Evolutionary conservation across 2,888 invertebrate genomes (phyloP).

Genomic region (Torymus auratus): DNA sequence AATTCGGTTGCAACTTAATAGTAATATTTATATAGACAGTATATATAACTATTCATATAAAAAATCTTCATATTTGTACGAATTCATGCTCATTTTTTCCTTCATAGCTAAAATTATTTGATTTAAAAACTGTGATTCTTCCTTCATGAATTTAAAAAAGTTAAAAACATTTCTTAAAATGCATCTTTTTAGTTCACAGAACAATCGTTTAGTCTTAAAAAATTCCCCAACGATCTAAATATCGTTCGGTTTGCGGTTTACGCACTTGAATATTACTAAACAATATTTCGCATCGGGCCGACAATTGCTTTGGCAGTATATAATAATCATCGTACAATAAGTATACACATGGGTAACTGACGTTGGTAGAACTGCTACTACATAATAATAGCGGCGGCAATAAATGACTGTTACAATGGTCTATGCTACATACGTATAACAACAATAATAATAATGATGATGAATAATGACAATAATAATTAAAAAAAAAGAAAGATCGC

Average conservation of each 20-base stretch:
- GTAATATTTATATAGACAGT: background rate
- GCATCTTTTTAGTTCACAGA: too few species aligned
- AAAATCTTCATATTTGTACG: background rate
- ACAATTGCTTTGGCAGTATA: slow-evolving; percentile 61
- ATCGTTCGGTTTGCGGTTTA: background rate
- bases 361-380: slow-evolving; percentile 51
- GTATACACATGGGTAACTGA: slow-evolving; percentile 62
- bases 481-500: slow-evolving; percentile 44
- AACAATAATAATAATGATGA: slow-evolving; percentile 33
- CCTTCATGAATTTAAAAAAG: slow-evolving; percentile 1
- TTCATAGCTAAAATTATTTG: background rate
- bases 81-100: too few species aligned
- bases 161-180: background rate
- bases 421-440: slow-evolving; percentile 42
- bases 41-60: slow-evolving; percentile 5
- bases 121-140: slow-evolving; percentile 3
- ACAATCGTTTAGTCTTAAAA: too few species aligned
- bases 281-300: slow-evolving; percentile 28
- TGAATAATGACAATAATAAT: slow-evolving; percentile 15
- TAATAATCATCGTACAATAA: slow-evolving; percentile 61
- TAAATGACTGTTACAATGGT: slow-evolving; percentile 55
- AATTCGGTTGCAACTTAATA: slow-evolving; percentile 1
- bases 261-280: background rate
- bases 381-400: slow-evolving; percentile 48
- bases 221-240: too few species aligned